Evolutionary conservation across 2,888 invertebrate species (phyloP).

Genomic region (Bhutanitis thaidina): DNA sequence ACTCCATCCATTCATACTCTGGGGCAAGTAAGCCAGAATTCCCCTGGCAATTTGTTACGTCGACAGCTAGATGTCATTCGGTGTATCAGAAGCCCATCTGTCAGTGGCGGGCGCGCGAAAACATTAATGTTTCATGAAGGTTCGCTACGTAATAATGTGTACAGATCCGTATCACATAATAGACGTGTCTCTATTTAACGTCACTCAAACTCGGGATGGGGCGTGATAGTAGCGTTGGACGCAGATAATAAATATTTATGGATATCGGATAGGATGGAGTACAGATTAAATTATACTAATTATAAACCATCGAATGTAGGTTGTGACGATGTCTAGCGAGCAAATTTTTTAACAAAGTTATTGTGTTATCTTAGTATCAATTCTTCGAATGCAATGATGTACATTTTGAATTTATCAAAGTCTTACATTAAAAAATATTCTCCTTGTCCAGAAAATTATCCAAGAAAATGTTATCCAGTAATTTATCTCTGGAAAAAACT

Average conservation of each 20-base stretch:
- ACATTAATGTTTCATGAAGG: slow-evolving; percentile 74
- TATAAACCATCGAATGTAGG: background rate
- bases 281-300: slow-evolving; percentile 13
- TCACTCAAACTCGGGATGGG: slow-evolving; percentile 40
- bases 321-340: too few species aligned
- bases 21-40: slow-evolving; percentile 29
- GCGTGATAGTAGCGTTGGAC: slow-evolving; percentile 23
- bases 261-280: slow-evolving; percentile 1
- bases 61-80: slow-evolving; percentile 41
- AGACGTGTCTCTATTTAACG: slow-evolving; percentile 64
- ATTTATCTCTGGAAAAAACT: too few species aligned
- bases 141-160: slow-evolving; percentile 32
- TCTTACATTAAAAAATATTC: too few species aligned
- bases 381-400: too few species aligned
- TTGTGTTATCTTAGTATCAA: too few species aligned
- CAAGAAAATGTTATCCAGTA: too few species aligned
- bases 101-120: slow-evolving; percentile 44
- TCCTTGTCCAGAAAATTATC: too few species aligned
- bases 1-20: slow-evolving; percentile 10
- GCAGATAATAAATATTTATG: slow-evolving; percentile 20
- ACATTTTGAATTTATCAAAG: too few species aligned
- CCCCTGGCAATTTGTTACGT: slow-evolving; percentile 26
- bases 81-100: slow-evolving; percentile 66
- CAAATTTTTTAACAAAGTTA: too few species aligned
- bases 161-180: slow-evolving; percentile 75